A percentile compares a stretch with the other conserved stretches of the same genome.
Conservation (phyloP, 2,888 invertebrate species). For the Blastobasis lacticolella region DNA sequence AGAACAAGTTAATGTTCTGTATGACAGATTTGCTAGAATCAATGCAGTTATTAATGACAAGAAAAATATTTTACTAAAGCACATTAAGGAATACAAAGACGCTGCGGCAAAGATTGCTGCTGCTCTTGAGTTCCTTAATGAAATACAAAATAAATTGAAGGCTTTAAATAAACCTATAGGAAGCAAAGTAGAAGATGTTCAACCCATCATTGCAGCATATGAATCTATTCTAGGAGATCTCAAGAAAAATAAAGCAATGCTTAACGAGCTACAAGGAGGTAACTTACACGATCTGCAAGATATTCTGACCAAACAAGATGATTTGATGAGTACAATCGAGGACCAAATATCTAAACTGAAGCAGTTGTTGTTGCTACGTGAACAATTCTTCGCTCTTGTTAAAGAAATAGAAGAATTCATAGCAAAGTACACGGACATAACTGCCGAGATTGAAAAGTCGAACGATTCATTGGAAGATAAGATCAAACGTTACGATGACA, state of each 20-base stretch:
- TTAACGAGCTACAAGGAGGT: conserved; percentile 83
- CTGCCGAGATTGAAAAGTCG: conserved; percentile 88
- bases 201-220: conserved; percentile 84
- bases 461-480: conserved; percentile 89
- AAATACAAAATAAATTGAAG: conserved; percentile 88
- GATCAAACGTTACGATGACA: conserved; percentile 89
- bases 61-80: conserved; percentile 81
- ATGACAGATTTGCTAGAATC: conserved; percentile 84
- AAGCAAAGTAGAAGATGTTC: conserved; percentile 90
- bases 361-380: conserved; percentile 84
- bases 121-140: conserved; percentile 84
- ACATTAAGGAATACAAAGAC: conserved; percentile 86
- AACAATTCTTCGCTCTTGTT: conserved; percentile 90
- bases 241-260: conserved; percentile 84
- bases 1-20: conserved; percentile 84
- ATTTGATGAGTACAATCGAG: conserved; percentile 88
- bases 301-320: conserved; percentile 87
- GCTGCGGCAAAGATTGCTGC: conserved; percentile 86
- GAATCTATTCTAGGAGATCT: conserved; percentile 85
- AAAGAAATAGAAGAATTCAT: conserved; percentile 92
- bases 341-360: conserved; percentile 88
- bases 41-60: conserved; percentile 84
- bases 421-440: conserved; percentile 88
- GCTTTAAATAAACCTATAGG: conserved; percentile 91
- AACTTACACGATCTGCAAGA: conserved; percentile 86